Evolutionary conservation across 2,113 vertebrate species (phyloP).

Genomic region (Percopsis transmontana): DNA sequence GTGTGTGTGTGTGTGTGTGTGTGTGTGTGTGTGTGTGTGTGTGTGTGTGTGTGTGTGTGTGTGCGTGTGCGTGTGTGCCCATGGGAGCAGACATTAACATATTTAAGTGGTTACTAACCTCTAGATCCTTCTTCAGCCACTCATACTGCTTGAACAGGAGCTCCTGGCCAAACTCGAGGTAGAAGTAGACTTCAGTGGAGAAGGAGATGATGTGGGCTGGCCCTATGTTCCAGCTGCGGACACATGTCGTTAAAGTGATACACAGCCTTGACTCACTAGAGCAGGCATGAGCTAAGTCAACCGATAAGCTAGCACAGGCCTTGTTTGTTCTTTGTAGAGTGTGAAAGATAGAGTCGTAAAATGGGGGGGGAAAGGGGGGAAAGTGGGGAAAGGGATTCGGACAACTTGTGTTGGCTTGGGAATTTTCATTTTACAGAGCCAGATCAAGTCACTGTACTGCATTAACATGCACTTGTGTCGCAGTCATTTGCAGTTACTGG

Average conservation of each 20-base stretch:
- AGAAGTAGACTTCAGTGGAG: slow-evolving; percentile 91
- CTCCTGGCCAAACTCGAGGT: slow-evolving; percentile 77
- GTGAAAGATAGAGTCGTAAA: slow-evolving; percentile 28
- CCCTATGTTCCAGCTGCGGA: slow-evolving; percentile 85
- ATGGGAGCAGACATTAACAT: neutral
- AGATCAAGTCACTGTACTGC: neutral
- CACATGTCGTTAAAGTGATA: slow-evolving; percentile 49
- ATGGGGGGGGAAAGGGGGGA: too few relatives aligned
- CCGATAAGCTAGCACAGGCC: slow-evolving; percentile 25
- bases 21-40: too few relatives aligned
- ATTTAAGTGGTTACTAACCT: slow-evolving; percentile 68
- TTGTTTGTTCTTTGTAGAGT: slow-evolving; percentile 19
- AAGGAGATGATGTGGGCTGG: slow-evolving; percentile 87
- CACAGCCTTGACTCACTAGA: slow-evolving; percentile 30
- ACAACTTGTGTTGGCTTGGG: neutral
- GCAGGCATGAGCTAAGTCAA: slow-evolving; percentile 31
- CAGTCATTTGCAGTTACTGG: neutral
- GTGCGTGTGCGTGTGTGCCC: neutral
- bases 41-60: neutral
- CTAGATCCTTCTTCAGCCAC: slow-evolving; percentile 84
- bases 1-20: too few relatives aligned
- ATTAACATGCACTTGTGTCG: neutral
- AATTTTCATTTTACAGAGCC: neutral
- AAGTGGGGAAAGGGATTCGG: too few relatives aligned
- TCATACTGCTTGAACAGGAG: slow-evolving; percentile 82